phyloP scores from a whole-genome alignment of 1,140 invertebrate species.

The Tetramorium parvispinum region DNA sequence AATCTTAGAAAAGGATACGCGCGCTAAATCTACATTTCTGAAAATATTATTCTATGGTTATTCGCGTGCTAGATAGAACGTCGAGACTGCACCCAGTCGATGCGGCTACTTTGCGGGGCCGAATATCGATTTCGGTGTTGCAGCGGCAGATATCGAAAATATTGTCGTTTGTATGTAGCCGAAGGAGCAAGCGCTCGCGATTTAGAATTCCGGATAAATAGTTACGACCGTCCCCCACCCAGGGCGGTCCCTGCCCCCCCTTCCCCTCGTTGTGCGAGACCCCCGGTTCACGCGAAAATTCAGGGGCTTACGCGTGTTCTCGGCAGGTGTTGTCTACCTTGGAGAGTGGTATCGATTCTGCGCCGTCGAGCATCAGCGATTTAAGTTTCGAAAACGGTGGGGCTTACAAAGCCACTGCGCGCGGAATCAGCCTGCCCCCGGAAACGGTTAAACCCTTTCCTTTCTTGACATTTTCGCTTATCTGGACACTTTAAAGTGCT shows the following conservation, averaged over 20 bases:
- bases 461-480: background rate
- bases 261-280: background rate
- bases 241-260: background rate
- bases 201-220: slow-evolving; percentile 45
- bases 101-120: slow-evolving; percentile 46
- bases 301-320: slow-evolving; percentile 44
- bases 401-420: slow-evolving; percentile 39
- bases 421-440: slow-evolving; percentile 14
- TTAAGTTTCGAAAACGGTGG: slow-evolving; percentile 57
- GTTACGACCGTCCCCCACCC: background rate
- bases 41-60: slow-evolving; percentile 51
- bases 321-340: slow-evolving; percentile 44
- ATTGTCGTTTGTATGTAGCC: slow-evolving; percentile 56
- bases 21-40: slow-evolving; percentile 41
- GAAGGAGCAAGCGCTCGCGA: slow-evolving; percentile 6
- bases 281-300: slow-evolving; percentile 53
- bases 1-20: background rate
- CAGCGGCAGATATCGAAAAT: slow-evolving; percentile 47
- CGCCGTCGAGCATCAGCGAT: slow-evolving; percentile 51
- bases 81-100: slow-evolving; percentile 4
- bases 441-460: background rate
- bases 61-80: slow-evolving; percentile 23
- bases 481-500: background rate
- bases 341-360: slow-evolving; percentile 60
- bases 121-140: slow-evolving; percentile 60